These are phyloP conservation scores for Rhogogaster chlorosoma DNA, from an alignment of 2,888 invertebrate species.

Conservation along the genomic window DNA sequence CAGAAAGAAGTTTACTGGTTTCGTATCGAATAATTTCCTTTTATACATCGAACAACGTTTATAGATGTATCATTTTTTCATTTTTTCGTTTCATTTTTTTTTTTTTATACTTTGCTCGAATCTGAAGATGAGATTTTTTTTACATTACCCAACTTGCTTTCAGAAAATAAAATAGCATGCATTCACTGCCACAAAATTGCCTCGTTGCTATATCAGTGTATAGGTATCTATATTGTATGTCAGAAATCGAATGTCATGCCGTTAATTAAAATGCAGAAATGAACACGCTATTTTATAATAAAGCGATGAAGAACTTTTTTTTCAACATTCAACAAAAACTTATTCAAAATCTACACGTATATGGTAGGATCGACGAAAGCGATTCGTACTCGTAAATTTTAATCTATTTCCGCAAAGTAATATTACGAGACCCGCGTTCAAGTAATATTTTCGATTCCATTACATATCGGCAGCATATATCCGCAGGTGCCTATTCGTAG, in stretches of 20 bases:
- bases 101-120: neutral
- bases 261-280: conserved; percentile 13
- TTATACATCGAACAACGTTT: neutral
- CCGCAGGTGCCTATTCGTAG: neutral
- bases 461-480: neutral
- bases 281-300: conserved; percentile 16
- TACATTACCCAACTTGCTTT: neutral
- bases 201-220: neutral
- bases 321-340: conserved; percentile 3
- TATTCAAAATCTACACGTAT: neutral
- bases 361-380: neutral
- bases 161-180: neutral
- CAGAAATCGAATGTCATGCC: conserved; percentile 25
- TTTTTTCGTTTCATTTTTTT: neutral
- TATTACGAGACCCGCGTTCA: neutral
- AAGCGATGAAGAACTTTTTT: neutral
- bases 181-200: neutral
- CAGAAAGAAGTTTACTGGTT: neutral
- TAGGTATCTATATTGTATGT: neutral
- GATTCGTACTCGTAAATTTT: neutral
- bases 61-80: neutral
- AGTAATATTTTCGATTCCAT: neutral
- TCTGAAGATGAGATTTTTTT: neutral
- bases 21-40: neutral
- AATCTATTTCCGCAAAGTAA: neutral